phyloP scores from a whole-genome alignment of 2,113 vertebrate species.

The Triplophysa dalaica region DNA sequence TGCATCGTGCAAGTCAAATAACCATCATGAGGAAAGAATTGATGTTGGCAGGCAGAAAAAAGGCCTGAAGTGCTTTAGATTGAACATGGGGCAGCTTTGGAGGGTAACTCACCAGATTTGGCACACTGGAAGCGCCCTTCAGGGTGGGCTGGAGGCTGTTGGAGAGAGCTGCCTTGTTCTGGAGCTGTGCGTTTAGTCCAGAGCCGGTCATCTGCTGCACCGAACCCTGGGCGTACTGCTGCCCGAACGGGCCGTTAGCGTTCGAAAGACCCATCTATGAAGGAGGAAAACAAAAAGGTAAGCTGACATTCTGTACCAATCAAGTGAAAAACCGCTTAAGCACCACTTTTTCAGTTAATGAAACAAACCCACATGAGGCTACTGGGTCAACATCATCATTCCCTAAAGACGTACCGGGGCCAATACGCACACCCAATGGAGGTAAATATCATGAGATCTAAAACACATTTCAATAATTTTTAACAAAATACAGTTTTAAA shows the following conservation, averaged over 20 bases:
- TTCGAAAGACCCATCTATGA: constrained; percentile 88
- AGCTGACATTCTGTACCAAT: too few species aligned
- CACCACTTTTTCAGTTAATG: too few species aligned
- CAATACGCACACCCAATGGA: too few species aligned
- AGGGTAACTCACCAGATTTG: constrained; percentile 87
- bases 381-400: too few species aligned
- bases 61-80: neutral
- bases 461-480: too few species aligned
- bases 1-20: neutral
- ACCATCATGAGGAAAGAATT: neutral
- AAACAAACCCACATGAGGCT: too few species aligned
- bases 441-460: too few species aligned
- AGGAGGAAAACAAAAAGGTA: constrained; percentile 24
- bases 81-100: neutral
- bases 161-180: constrained; percentile 86
- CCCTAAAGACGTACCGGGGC: too few species aligned
- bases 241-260: constrained; percentile 84
- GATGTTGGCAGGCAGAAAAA: neutral
- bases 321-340: too few species aligned
- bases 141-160: constrained; percentile 90
- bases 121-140: constrained; percentile 88
- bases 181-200: constrained; percentile 86
- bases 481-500: too few species aligned
- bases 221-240: constrained; percentile 86
- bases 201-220: constrained; percentile 88